These are phyloP conservation scores for Glareola pratincola DNA, from an alignment of 2,113 vertebrate genomes.

Conservation along the genomic window DNA sequence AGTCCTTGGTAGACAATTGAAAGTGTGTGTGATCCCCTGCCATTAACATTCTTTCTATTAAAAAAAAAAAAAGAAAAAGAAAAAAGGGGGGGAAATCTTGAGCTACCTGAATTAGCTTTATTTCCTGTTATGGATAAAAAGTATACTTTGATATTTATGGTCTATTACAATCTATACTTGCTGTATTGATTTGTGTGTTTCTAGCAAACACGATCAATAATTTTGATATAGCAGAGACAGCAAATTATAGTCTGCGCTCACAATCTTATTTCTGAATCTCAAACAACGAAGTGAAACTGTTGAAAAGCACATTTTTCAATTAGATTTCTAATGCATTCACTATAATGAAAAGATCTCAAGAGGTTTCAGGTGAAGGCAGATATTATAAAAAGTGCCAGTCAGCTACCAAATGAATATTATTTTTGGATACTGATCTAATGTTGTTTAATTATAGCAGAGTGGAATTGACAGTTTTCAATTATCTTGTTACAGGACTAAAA, in stretches of 20 bases:
- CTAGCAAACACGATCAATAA: neutral
- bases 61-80: neutral
- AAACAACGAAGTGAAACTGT: neutral
- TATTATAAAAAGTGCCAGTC: slow-evolving; percentile 31
- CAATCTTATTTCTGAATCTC: neutral
- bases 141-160: neutral
- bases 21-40: neutral
- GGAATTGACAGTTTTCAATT: slow-evolving; percentile 25
- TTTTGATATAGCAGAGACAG: neutral
- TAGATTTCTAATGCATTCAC: slow-evolving; percentile 10
- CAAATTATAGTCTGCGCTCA: neutral
- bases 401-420: slow-evolving; percentile 6
- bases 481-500: neutral
- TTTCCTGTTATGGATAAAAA: neutral
- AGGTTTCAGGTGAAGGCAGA: neutral
- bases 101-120: neutral
- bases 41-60: neutral
- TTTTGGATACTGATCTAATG: slow-evolving; percentile 26
- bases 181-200: slow-evolving; percentile 13
- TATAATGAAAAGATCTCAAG: neutral
- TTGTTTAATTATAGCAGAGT: neutral
- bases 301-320: slow-evolving; percentile 10
- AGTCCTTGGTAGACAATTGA: neutral
- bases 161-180: neutral
- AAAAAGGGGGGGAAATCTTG: neutral